Evolutionary conservation across 1,140 invertebrate genomes (phyloP), one percentile per base, ranked within the genome.

Genomic region (Caenorhabditis remanei): DNA sequence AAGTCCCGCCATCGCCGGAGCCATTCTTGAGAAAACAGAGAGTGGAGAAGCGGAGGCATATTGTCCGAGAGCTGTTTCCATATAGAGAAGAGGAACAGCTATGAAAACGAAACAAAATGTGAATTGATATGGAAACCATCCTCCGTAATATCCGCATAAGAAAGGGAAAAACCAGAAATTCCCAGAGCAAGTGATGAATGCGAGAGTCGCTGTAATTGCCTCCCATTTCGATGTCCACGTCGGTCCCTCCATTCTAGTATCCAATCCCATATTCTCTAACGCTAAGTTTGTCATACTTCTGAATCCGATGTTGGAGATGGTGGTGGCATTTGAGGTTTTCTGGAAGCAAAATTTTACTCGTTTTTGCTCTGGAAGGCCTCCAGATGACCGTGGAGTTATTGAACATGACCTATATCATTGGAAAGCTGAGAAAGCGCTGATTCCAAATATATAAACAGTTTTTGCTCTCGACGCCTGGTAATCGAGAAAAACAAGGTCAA

Each of bases 51-150:
- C 83, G 5, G 83, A 84, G 16, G 83, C 55, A 21, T 84, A 84
- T 24, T 84, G 83, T 50, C 83, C 83, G 11, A 84, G 40, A 56
- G 83, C 83, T 14, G 58, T 63, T 84, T 84, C 83, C 53, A 84
- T 32, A 14, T 84, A 84, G 7, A 84, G 40, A 43, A 84, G 83
- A 14, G 83, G 83, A 48, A 84, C 53, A 21, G 53, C 58, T 14
- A 84, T 58, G 24, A 58, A 84, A 7, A 84, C 5, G 41, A 58
- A 84, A 50, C 71, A 48, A 24, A 79, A 53, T 19, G 43, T 46
- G 21, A 79, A 79, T 50, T 79, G 71, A 43, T 79, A 79, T 43
- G 71, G 43, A 79, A 79, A 79, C 71, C 71, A 79, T 21, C 71
- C 71, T 14, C 71, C 71, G 21, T 79, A 79, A 14, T 79, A 79